phyloP scores from a whole-genome alignment of 2,113 vertebrate genomes.

The Rafetus swinhoei region DNA sequence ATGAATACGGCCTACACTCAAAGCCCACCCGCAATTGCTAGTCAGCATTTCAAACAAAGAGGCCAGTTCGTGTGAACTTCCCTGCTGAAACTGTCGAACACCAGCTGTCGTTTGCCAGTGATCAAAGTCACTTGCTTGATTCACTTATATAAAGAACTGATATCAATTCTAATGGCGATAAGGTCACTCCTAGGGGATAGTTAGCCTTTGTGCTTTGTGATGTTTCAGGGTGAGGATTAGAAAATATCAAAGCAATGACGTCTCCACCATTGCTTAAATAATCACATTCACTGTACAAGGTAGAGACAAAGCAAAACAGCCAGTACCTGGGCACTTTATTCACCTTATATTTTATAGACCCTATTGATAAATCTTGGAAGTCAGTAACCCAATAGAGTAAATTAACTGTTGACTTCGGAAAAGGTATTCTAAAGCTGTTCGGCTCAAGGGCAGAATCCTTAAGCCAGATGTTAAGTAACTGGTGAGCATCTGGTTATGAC shows the following conservation, averaged over 20 bases:
- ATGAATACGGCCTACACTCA: conserved; percentile 14
- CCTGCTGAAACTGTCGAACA: not conserved
- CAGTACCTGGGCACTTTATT: not conserved
- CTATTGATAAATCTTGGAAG: not conserved
- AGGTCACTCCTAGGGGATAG: conserved; percentile 11
- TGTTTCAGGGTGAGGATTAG: not conserved
- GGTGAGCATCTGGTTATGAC: not conserved
- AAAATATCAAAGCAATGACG: not conserved
- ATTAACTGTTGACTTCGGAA: not conserved
- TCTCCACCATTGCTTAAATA: conserved; percentile 11
- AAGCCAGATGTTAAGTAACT: not conserved
- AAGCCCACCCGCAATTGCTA: conserved; percentile 10
- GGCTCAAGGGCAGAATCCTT: not conserved
- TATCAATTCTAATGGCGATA: not conserved
- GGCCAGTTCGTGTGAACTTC: conserved; percentile 3
- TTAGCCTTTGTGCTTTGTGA: conserved; percentile 25
- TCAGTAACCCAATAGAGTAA: not conserved
- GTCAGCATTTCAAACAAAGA: conserved; percentile 35
- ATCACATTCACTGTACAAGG: not conserved
- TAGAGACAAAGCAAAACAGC: not conserved
- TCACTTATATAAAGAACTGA: conserved; percentile 19
- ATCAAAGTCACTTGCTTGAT: conserved; percentile 19
- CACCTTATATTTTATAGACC: not conserved
- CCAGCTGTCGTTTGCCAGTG: not conserved
- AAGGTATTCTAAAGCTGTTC: not conserved